Conservation (phyloP, 2,888 invertebrate genomes). For the Acanthosepion esculentum region DNA sequence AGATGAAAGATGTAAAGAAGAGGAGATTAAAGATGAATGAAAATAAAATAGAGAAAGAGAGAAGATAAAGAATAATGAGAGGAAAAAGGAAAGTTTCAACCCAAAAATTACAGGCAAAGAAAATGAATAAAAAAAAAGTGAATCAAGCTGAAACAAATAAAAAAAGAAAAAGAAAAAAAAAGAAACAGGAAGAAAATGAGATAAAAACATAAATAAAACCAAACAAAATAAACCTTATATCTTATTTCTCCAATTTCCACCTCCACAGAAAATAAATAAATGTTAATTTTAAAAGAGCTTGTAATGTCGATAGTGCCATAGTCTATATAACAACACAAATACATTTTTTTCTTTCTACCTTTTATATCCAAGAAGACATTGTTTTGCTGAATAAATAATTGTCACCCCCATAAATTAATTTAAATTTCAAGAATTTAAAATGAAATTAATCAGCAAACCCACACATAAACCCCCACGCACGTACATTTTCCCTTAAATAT, state of each 20-base stretch:
- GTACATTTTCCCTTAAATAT: too few species aligned
- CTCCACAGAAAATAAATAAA: not conserved
- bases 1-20: not conserved
- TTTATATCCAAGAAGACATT: not conserved
- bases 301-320: not conserved
- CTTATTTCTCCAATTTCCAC: not conserved
- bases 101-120: too few species aligned
- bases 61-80: not conserved
- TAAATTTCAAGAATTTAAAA: not conserved
- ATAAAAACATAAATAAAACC: not conserved
- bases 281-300: not conserved
- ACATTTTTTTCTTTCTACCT: too few species aligned
- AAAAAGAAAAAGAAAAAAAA: not conserved
- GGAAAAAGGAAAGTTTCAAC: not conserved
- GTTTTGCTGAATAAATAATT: not conserved
- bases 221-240: not conserved
- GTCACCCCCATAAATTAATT: not conserved
- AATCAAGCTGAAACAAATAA: not conserved
- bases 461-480: too few species aligned
- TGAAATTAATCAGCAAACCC: not conserved
- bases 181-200: not conserved
- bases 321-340: too few species aligned
- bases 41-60: too few species aligned
- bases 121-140: not conserved
- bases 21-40: not conserved